phyloP scores from a whole-genome alignment of 2,113 vertebrate species.

The Budorcas taxicolor region DNA sequence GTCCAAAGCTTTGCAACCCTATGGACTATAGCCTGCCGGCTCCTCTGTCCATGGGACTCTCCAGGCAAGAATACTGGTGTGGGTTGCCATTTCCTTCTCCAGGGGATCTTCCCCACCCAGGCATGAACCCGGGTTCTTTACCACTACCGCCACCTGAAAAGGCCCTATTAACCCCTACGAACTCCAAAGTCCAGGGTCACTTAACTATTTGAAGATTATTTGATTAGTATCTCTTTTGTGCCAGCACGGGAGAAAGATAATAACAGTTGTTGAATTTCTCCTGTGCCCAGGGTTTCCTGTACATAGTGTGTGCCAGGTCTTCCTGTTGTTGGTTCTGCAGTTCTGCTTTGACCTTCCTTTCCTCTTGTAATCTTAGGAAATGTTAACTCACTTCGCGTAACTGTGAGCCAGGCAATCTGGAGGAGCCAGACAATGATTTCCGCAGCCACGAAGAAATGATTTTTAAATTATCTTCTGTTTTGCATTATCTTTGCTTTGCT shows the following conservation, averaged over 20 bases:
- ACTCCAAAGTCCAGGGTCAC: background rate
- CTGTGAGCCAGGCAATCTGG: background rate
- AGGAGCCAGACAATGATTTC: slow-evolving; percentile 19
- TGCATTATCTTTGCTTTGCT: slow-evolving; percentile 28
- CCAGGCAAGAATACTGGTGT: background rate
- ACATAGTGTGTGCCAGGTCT: background rate
- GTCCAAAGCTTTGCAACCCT: too few species aligned
- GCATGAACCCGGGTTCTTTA: background rate
- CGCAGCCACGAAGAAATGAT: background rate
- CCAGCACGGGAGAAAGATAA: background rate
- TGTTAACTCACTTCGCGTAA: background rate
- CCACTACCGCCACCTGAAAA: background rate
- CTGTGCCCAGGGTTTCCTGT: background rate
- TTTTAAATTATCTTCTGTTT: slow-evolving; percentile 29
- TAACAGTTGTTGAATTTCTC: background rate
- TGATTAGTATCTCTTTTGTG: background rate
- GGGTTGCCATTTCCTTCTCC: background rate
- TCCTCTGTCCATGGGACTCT: too few species aligned
- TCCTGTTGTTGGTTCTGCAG: background rate
- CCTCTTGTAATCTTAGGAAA: slow-evolving; percentile 22
- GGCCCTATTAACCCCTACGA: background rate
- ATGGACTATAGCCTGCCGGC: too few species aligned
- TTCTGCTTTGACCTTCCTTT: background rate
- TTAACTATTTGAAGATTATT: background rate
- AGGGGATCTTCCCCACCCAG: background rate